These are phyloP conservation scores for Sesamia inferens DNA, from an alignment of 2,888 invertebrate species.

Conservation along the genomic window DNA sequence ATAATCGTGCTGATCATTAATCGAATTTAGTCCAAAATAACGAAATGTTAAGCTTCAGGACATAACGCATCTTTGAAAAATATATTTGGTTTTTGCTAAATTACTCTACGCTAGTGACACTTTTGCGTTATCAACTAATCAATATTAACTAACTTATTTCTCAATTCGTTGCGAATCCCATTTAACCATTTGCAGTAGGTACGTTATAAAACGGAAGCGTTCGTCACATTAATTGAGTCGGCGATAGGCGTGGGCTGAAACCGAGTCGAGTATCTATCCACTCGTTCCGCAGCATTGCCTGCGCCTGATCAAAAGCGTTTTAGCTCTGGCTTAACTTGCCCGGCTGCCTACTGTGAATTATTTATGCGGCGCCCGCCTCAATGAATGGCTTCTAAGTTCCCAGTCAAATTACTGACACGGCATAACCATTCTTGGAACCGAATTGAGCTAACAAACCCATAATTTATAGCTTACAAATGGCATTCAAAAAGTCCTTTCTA, in stretches of 20 bases:
- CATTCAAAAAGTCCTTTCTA: constrained; percentile 67
- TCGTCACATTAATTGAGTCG: constrained; percentile 75
- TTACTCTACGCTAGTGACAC: not conserved
- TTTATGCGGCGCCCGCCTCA: constrained; percentile 77
- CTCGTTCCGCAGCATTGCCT: constrained; percentile 77
- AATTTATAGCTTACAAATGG: constrained; percentile 60
- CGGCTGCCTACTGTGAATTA: constrained; percentile 75
- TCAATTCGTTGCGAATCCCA: constrained; percentile 20
- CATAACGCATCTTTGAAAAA: not conserved
- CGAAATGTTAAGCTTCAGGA: not conserved
- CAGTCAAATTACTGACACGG: constrained; percentile 68
- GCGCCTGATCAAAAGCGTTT: constrained; percentile 65
- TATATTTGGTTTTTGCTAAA: not conserved
- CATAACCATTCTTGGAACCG: constrained; percentile 68
- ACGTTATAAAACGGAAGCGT: constrained; percentile 75
- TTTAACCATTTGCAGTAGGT: constrained; percentile 47
- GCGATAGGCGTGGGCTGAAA: constrained; percentile 77
- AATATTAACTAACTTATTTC: constrained; percentile 18
- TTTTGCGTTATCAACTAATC: constrained; percentile 6
- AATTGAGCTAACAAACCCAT: constrained; percentile 55
- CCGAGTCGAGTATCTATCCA: constrained; percentile 63
- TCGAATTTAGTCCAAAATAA: not conserved
- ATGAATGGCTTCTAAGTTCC: constrained; percentile 72
- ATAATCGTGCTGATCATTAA: not conserved
- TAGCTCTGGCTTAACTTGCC: constrained; percentile 46